phyloP scores from a whole-genome alignment of 2,888 invertebrate genomes.

The Hecatera dysodea region DNA sequence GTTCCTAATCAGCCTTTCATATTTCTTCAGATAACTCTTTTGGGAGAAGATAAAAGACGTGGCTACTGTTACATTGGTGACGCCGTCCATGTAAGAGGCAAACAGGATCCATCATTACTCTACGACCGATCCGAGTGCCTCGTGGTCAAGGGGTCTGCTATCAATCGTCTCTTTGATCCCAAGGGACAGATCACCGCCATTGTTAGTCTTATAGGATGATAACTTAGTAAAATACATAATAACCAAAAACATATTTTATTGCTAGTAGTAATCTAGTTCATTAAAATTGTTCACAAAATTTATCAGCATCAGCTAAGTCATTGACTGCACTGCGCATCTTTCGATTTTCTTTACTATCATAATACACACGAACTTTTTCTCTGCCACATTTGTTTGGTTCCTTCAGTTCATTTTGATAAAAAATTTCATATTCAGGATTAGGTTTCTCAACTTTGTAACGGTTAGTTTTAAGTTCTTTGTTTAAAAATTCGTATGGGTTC shows the following conservation, averaged over 20 bases:
- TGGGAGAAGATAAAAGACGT: slow-evolving; percentile 66
- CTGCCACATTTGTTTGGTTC: slow-evolving; percentile 75
- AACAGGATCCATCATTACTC: slow-evolving; percentile 66
- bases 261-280: slow-evolving; percentile 24
- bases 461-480: slow-evolving; percentile 53
- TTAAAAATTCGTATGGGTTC: slow-evolving; percentile 52
- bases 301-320: slow-evolving; percentile 63
- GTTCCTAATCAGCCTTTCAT: background rate
- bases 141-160: slow-evolving; percentile 62
- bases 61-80: slow-evolving; percentile 72
- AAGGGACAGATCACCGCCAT: slow-evolving; percentile 63
- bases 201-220: slow-evolving; percentile 65
- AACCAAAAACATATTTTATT: slow-evolving; percentile 52
- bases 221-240: slow-evolving; percentile 52
- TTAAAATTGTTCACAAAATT: slow-evolving; percentile 71
- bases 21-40: slow-evolving; percentile 64
- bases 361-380: slow-evolving; percentile 82
- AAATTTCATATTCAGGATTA: slow-evolving; percentile 79
- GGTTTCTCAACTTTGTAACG: slow-evolving; percentile 60
- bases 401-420: slow-evolving; percentile 78
- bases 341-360: slow-evolving; percentile 72
- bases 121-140: slow-evolving; percentile 68
- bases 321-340: slow-evolving; percentile 69
- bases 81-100: slow-evolving; percentile 68
- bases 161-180: slow-evolving; percentile 63